These are phyloP conservation scores for Tiliacea aurago DNA, from an alignment of 2,888 invertebrate genomes.

Conservation along the genomic window DNA sequence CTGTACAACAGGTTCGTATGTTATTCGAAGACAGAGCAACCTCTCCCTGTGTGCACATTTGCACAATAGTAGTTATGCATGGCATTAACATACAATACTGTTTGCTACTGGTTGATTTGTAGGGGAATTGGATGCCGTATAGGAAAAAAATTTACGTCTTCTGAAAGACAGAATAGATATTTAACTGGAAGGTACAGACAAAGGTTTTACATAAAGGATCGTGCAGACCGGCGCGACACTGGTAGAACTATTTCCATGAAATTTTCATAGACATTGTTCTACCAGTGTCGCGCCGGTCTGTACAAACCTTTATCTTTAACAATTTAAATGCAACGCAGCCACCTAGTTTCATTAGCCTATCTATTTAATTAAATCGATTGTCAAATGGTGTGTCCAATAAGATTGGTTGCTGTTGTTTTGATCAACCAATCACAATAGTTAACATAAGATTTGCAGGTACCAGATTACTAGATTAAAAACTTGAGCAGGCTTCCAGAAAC, in stretches of 20 bases:
- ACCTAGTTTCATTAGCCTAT: not conserved
- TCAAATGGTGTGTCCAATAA: not conserved
- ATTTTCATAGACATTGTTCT: too few relatives aligned
- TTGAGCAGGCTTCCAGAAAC: not conserved
- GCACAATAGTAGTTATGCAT: constrained; percentile 37
- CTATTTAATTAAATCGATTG: constrained; percentile 12
- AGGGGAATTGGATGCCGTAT: not conserved
- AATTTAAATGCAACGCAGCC: not conserved
- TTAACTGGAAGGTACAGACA: not conserved
- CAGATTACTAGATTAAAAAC: not conserved
- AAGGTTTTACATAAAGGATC: not conserved
- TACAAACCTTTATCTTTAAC: not conserved
- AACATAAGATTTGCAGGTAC: not conserved
- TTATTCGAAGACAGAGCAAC: constrained; percentile 28
- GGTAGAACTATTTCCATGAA: too few relatives aligned
- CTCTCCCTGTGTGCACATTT: constrained; percentile 21
- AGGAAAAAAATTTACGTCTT: not conserved
- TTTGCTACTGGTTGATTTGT: constrained; percentile 29
- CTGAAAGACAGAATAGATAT: not conserved
- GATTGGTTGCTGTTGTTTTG: constrained; percentile 5
- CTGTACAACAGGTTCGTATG: constrained; percentile 28
- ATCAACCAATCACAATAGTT: not conserved
- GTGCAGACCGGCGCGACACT: too few relatives aligned
- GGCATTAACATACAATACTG: constrained; percentile 55
- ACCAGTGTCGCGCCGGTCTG: too few relatives aligned